A percentile compares a stretch with the other conserved stretches of the same genome.
Conservation (phyloP, 2,888 invertebrate genomes). For the Deilephila elpenor region DNA sequence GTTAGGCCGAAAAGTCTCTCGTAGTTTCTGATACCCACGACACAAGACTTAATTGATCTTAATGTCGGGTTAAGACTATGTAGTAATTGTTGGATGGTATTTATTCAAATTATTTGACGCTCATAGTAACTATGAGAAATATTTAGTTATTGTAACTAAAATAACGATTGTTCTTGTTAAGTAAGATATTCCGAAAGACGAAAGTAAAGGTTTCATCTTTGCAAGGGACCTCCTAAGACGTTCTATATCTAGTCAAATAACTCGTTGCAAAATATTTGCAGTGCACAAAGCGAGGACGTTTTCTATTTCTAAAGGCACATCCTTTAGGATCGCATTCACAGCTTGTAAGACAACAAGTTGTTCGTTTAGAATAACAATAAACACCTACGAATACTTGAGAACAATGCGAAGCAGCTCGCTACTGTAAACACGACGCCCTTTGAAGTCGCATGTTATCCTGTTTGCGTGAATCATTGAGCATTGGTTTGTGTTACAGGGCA, state of each 20-base stretch:
- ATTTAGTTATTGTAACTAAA: no score
- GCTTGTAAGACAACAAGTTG: conserved; percentile 28
- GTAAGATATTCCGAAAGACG: no score
- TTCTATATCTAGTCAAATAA: neutral
- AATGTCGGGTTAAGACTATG: no score
- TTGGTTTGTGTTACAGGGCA: conserved; percentile 71
- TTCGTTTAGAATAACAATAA: conserved; percentile 42
- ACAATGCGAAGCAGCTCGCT: conserved; percentile 27
- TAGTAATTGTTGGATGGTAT: no score
- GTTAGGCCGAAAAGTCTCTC: no score
- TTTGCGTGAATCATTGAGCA: conserved; percentile 22
- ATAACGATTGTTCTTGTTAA: no score
- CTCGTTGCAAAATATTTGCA: neutral
- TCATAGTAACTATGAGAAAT: no score
- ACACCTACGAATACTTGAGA: conserved; percentile 29
- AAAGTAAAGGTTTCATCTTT: no score
- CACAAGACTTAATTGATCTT: no score
- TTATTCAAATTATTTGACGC: no score
- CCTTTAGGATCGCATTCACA: conserved; percentile 4
- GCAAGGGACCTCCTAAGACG: neutral
- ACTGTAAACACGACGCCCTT: conserved; percentile 29
- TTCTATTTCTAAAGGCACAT: conserved; percentile 9
- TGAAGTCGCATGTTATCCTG: conserved; percentile 33
- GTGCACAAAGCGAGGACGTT: neutral
- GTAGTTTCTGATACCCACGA: no score